A percentile compares a stretch with the other conserved stretches of the same genome.
phyloP scores from a whole-genome alignment of 2,113 vertebrate genomes.

The Chaetorhynchus papuensis region DNA sequence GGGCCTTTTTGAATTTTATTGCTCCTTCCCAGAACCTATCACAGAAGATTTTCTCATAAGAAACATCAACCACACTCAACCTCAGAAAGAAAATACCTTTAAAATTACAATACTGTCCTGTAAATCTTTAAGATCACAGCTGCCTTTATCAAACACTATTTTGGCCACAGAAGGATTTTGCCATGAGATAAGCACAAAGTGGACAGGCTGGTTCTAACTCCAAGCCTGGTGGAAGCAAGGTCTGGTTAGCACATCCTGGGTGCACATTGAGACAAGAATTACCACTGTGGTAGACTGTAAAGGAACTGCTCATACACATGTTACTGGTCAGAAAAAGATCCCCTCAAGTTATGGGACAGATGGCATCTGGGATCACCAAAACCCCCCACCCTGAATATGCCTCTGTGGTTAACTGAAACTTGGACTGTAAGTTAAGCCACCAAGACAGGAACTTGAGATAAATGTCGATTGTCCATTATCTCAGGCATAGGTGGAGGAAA shows the following conservation, averaged over 20 bases:
- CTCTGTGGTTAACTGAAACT: background rate
- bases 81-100: background rate
- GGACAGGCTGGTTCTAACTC: background rate
- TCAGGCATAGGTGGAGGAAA: background rate
- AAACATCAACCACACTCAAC: background rate
- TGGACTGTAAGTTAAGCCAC: background rate
- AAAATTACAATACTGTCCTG: background rate
- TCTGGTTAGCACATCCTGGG: background rate
- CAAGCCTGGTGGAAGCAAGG: background rate
- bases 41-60: background rate
- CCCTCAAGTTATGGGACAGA: background rate
- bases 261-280: background rate
- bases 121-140: background rate
- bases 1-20: background rate
- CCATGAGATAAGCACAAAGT: background rate
- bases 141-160: background rate
- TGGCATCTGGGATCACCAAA: background rate
- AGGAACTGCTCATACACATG: background rate
- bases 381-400: too few relatives aligned
- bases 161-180: background rate
- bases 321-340: background rate
- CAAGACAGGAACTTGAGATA: background rate
- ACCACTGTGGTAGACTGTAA: background rate
- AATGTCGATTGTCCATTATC: background rate
- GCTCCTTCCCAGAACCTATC: background rate